Base-by-base conservation (phyloP, 2,113 vertebrate species). In the Lutjanus erythropterus region DNA sequence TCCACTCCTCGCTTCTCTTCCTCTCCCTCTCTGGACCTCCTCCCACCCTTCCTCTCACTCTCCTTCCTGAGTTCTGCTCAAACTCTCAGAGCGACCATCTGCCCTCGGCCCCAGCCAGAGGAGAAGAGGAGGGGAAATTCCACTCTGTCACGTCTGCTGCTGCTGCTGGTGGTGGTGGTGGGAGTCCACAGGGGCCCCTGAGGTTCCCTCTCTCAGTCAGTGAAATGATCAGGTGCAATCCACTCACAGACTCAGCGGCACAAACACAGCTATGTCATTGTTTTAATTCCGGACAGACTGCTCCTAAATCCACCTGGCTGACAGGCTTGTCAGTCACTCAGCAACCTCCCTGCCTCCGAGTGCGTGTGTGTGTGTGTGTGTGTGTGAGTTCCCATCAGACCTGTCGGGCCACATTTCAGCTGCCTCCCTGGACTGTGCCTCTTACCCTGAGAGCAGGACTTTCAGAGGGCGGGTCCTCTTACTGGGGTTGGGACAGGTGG, bases 361-460 rank as follows among this genome's bases (percentile, higher is more conserved):
- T 35, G 4, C n/a, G 41, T 74, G 29, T 55, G 47, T 59, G 44
- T 84, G 61, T 84, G 67, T n/a, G 41, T 74, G 29, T 55, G 47
- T 59, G 44, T 84, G 61, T 84, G 67, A 23, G 39, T 81, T 90
- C 93, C 82, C 83, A 94, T 89, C 88, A 85, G 91, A 95, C 95
- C 92, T 92, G 95, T 94, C 78, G 2, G 75, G 86, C 94, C 80
- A 88, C 94, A 95, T 96, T 95, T 95, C 83, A 91, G 79, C 75
- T 91, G 71, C 56, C 46, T 42, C 21, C 25, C 66, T 33, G 61
- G 21, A 70, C 27, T 47, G 61, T 19, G 16, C 31, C 83, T 79
- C 73, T 29, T 75, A 59, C 47, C 39, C 73, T n/a, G 50, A 70
- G 78, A 65, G 80, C 59, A 71, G 50, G 52, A 71, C 62, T 56